These are phyloP conservation scores for Spea multiplicata DNA, from an alignment of 2,113 vertebrate species.

Conservation along the genomic window DNA sequence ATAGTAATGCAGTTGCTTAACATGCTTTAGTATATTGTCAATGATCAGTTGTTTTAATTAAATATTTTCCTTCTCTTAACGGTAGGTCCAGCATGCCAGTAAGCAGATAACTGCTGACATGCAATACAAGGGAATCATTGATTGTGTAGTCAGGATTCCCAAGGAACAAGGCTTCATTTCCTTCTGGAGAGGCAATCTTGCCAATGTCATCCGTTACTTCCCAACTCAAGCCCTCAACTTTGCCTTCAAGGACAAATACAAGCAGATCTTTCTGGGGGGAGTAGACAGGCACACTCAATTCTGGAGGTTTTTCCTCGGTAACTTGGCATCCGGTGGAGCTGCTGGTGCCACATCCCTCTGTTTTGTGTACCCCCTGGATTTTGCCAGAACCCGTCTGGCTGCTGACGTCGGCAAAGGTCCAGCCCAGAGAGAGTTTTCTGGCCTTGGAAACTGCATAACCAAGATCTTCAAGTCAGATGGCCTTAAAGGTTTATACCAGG, in stretches of 20 bases:
- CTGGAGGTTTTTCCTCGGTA: constrained; percentile 97
- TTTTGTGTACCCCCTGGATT: constrained; percentile 98
- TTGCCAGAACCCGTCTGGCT: constrained; percentile 93
- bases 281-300: constrained; percentile 96
- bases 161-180: constrained; percentile 93
- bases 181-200: constrained; percentile 98
- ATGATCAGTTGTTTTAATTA: not conserved
- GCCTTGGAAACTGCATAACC: constrained; percentile 84
- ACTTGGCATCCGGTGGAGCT: constrained; percentile 91
- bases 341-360: constrained; percentile 96
- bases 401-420: constrained; percentile 91
- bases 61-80: not conserved
- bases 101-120: constrained; percentile 88
- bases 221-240: constrained; percentile 99
- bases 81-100: constrained; percentile 96
- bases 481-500: constrained; percentile 86
- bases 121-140: constrained; percentile 96
- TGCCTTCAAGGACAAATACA: constrained; percentile 99
- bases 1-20: too few relatives aligned
- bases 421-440: constrained; percentile 84
- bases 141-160: constrained; percentile 91
- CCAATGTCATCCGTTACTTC: constrained; percentile 98
- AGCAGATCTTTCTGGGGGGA: constrained; percentile 96
- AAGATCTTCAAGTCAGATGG: constrained; percentile 94
- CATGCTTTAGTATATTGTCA: too few relatives aligned